Base-by-base conservation (phyloP, 64 coral and sea anemone species). In the Montipora foliosa region DNA sequence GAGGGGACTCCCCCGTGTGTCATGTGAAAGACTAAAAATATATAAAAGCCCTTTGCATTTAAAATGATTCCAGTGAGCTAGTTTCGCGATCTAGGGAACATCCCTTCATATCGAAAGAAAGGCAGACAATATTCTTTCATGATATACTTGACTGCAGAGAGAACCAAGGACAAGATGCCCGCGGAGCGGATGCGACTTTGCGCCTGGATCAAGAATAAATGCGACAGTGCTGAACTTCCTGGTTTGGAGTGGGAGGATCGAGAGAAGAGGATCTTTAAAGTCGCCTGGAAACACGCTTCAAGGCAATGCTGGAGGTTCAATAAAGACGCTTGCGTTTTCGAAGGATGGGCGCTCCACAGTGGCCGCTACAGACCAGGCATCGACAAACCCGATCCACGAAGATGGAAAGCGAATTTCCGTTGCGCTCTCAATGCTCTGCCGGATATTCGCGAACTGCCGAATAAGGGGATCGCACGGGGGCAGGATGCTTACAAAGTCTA, bases 331-430 rank as follows among this genome's bases (percentile, higher is more conserved):
- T 94, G 96, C 47, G 88, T 97, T n/a, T 97, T 97, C 79, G 79
- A 89, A 77, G 96, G 87, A 49, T 97, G 96, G 96, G 96, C 96
- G 0, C 21, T 81, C 1, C 87, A 97, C 58, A 94, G 89, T 12
- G 96, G 96, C 1, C 80, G 91, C 64, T 97, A 84, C 80, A 91
- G 93, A 14, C 67, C 78, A 5, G 88, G 84, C 1, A 20, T 87
- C 44, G 89, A 94, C 47, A 87, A 81, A 66, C 88, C 93, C 5
- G 96, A 97, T 49, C 96, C 96, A 7, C 87, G 91, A 49, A 72
- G 93, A 91, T 97, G 96, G 96, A 97, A 97, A 53, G 92, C 95
- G 19, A 96, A 96, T 79, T 96, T 96, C 50, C 80, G 95, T 67
- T 96, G 95, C 49, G 96, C 96, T 8, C 72, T 97, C 49, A 97